Percentiles rank a stretch among this genome's conserved stretches.
Evolutionary conservation across 1,140 invertebrate species (phyloP).

Genomic region (Theocolax elegans): DNA sequence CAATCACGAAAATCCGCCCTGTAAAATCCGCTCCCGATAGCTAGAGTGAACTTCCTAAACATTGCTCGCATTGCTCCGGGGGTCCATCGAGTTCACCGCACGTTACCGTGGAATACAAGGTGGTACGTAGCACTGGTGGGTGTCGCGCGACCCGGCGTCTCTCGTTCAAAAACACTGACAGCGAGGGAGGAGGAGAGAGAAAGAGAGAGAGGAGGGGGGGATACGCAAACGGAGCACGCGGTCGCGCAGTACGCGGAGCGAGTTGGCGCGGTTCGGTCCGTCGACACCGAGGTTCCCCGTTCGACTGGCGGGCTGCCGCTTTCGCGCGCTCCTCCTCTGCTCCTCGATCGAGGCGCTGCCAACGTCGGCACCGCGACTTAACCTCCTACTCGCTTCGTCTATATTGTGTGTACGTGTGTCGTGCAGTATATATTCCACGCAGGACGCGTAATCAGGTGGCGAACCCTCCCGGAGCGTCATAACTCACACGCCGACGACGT

Average conservation of each 20-base stretch:
- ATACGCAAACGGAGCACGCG: no score
- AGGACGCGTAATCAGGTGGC: no score
- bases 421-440: no score
- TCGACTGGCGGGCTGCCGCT: not conserved
- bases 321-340: not conserved
- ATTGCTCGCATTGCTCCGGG: not conserved
- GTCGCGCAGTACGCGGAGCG: not conserved
- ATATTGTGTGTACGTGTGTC: not conserved
- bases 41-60: not conserved
- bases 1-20: not conserved
- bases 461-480: no score
- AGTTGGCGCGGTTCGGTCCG: no score
- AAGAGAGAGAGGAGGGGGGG: no score
- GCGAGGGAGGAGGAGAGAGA: no score
- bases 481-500: no score
- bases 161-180: no score
- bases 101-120: no score
- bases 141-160: no score
- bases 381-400: not conserved
- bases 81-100: not conserved
- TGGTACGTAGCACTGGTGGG: no score
- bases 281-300: constrained; percentile 11
- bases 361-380: not conserved
- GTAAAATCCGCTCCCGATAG: not conserved
- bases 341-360: not conserved